Evolutionary conservation across 2,113 vertebrate genomes (phyloP), one percentile per base, ranked within the genome.

Genomic region (Aldabrachelys gigantea): DNA sequence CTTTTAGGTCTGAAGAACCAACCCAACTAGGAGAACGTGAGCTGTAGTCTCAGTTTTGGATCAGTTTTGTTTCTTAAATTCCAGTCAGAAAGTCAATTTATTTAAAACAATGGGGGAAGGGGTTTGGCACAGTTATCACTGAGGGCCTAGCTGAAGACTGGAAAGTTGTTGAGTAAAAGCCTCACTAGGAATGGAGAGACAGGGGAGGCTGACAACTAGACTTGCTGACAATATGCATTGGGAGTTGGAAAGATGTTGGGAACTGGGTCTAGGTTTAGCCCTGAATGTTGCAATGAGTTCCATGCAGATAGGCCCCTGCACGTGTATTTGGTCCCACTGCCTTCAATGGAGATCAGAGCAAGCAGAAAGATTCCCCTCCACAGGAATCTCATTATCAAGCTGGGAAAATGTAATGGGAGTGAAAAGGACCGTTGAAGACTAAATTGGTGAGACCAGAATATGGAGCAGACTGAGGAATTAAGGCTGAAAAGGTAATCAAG

Each of bases 171-270:
- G 91, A 94, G 52, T 78, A 90, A 92, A 95, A 95, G 90, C 4
- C n/a, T 75, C 72, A 25, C 2, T 41, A 76, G 72, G 38, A 76
- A 6, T 44, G 38, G 1, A 75, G 88, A 47, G 27, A 54, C 31
- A 75, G 59, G 17, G 91, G n/a, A 88, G 69, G 92, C 95, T 96
- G 91, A 92, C 92, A 88, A 75, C 35, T 89, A 89, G 93, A 93
- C 57, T 82, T 87, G 22, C 27, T 90, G 82, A 87, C 84, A 92
- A 44, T 84, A 91, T 52, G 76, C 2, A 90, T 88, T 1, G 82
- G 1, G 41, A 19, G 10, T 22, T 24, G 31, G 59, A 44, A 65
- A 80, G n/a, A 69, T 78, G 54, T 1, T 88, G 17, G 4, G 56
- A 91, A 87, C 6, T 82, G 2, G 79, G 80, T 3, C 80, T n/a